A percentile compares a stretch with the other conserved stretches of the same genome.
phyloP scores from a whole-genome alignment of 92 coral and sea anemone species.

The Umimayanthus chanpuru region DNA sequence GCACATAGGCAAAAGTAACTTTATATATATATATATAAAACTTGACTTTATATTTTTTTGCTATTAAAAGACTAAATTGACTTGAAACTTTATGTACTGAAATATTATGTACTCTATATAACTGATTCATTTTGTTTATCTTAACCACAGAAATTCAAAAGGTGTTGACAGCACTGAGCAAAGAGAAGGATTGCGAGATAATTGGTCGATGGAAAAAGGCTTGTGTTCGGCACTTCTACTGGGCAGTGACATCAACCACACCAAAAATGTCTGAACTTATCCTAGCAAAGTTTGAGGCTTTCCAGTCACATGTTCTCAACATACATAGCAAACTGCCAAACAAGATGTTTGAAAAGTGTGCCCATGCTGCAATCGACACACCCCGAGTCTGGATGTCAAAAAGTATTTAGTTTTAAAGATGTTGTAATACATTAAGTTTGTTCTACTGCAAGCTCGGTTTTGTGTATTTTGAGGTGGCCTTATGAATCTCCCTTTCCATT shows the following conservation, averaged over 20 bases:
- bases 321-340: no score
- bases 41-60: no score
- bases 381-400: conserved; percentile 36
- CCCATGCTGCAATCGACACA: background rate
- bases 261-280: background rate
- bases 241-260: background rate
- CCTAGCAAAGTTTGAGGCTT: no score
- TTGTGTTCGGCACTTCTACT: background rate
- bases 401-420: background rate
- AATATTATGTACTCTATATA: no score
- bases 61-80: no score
- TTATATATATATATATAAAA: no score
- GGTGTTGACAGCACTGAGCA: conserved; percentile 15
- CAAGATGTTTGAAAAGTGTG: no score
- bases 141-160: conserved; percentile 40
- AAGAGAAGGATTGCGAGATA: conserved; percentile 41
- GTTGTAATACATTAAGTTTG: background rate
- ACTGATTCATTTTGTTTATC: background rate
- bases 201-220: conserved; percentile 43
- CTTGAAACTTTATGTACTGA: no score
- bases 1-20: conserved; percentile 50
- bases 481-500: no score
- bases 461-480: background rate
- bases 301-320: no score
- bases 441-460: background rate